Percentiles rank a stretch among this genome's conserved stretches.
These are phyloP conservation scores for Synaphobranchus kaupii DNA, from an alignment of 2,797 vertebrate genomes.

Conservation along the genomic window DNA sequence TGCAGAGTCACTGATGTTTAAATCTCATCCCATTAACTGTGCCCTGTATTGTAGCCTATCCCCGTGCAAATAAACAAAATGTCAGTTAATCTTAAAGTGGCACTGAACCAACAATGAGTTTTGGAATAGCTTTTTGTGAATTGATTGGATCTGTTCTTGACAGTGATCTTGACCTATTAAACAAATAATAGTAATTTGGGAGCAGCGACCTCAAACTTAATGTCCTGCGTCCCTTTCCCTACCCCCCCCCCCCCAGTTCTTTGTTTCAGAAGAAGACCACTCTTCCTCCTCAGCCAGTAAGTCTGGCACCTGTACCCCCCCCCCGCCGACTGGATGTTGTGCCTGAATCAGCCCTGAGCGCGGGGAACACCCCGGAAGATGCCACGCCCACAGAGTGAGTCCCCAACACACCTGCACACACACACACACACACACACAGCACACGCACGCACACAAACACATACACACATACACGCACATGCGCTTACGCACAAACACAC, in stretches of 20 bases:
- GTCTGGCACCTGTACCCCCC: constrained; percentile 25
- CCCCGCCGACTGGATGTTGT: constrained; percentile 46
- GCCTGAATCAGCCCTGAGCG: constrained; percentile 36
- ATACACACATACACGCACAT: too few species aligned
- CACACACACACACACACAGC: neutral
- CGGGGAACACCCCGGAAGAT: constrained; percentile 40
- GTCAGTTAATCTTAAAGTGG: neutral
- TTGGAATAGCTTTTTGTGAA: neutral
- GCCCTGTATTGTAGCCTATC: neutral
- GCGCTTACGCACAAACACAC: too few species aligned
- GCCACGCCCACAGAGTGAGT: constrained; percentile 48
- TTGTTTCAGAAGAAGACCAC: constrained; percentile 53
- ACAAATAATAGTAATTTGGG: neutral
- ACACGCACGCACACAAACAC: too few species aligned
- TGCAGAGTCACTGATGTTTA: neutral
- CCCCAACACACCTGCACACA: neutral
- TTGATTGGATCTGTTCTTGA: neutral
- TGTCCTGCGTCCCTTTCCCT: neutral
- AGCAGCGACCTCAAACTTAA: neutral
- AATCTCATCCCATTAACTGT: neutral
- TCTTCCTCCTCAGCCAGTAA: constrained; percentile 8
- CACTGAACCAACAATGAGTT: neutral
- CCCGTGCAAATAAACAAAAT: neutral
- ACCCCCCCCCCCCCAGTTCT: constrained; percentile 43
- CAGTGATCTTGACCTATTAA: constrained; percentile 25